Evolutionary conservation across 2,888 invertebrate species (phyloP), one percentile per base, ranked within the genome.

Genomic region (Smittia aterrima): DNA sequence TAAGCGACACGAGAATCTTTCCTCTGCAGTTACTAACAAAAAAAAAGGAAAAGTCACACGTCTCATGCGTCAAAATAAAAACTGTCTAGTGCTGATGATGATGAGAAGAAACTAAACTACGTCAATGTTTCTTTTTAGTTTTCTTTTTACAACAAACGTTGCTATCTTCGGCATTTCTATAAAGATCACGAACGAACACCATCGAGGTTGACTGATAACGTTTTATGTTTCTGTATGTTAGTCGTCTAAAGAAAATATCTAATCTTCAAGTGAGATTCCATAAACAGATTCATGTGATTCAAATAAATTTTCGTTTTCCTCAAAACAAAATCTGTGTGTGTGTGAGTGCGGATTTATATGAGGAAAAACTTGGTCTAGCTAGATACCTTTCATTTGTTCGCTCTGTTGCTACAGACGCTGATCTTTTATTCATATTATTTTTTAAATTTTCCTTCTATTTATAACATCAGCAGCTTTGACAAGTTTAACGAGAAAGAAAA

Each of bases 361-460:
- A 47, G 16, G 22, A 58, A 58, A 22, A 13, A 58, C 16, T 9
- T 20, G 3, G 7, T 58, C 18, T 58, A 47, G 11, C 16, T 47
- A 38, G 9, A 38, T n/a, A 38, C 38, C 47, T 47, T 11, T 47
- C 47, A 22, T 58, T 58, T 58, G 58, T 58, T 20, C 22, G 6
- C 47, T 47, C 16, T 47, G 47, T 16, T 47, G 47, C 22, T 20
- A 58, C 3, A 58, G 58, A 58, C 58, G 58, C 58, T 58, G 58
- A 58, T 58, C 58, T 58, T 58, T 58, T 58, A 58, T 58, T 58
- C 58, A 58, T 58, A 58, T 20, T 22, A 38, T 47, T 47, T 58
- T 58, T 58, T 1, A 58, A 22, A 58, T 58, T 58, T 58, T 58
- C 58, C 47, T 20, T 58, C 58, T 58, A 58, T 58, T 58, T 58